Base-by-base conservation (phyloP, 2,888 invertebrate species). In the Macrophya alboannulata region DNA sequence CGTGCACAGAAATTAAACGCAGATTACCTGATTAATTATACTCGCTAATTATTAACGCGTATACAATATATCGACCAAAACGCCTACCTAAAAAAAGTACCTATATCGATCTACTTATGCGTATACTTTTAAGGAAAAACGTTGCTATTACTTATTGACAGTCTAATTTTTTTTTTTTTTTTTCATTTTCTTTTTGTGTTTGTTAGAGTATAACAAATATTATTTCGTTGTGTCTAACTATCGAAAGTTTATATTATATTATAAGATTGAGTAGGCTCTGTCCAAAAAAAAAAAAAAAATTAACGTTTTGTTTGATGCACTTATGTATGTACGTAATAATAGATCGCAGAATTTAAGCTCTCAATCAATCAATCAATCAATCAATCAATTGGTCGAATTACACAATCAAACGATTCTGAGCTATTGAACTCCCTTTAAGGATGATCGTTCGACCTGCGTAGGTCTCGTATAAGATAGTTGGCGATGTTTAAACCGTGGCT, bases 401-500 rank as follows among this genome's bases (percentile, higher is more conserved):
- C 55, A 55, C 55, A 55, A 55, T 55, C 55, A n/a, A 55, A n/a
- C 2, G n/a, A n/a, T 55, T n/a, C 55, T 55, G 55, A 55, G n/a
- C n/a, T 55, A 55, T 55, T 55, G 55, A 55, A 55, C 55, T n/a
- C 55, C 55, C n/a, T 55, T n/a, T 17, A 25, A 31, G 15, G 25
- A 25, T 68, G 37, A 68, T 68, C 25, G 12, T 15, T 68, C 6
- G 68, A 68, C 31, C 37, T 68, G 68, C 15, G 37, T 65, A 65
- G 12, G 31, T 65, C 65, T 31, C 65, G 25, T 31, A 15, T 31
- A 25, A 15, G 37, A 31, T 25, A 68, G 68, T 37, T 17, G 68
- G 25, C 31, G 25, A 68, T 68, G 72, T 37, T 72, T 15, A 88
- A 89, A 87, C 87, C 87, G 85, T 86, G 71, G 85, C 84, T 77